phyloP scores from a whole-genome alignment of 2,113 vertebrate species.

The Paradoxurus hermaphroditus region DNA sequence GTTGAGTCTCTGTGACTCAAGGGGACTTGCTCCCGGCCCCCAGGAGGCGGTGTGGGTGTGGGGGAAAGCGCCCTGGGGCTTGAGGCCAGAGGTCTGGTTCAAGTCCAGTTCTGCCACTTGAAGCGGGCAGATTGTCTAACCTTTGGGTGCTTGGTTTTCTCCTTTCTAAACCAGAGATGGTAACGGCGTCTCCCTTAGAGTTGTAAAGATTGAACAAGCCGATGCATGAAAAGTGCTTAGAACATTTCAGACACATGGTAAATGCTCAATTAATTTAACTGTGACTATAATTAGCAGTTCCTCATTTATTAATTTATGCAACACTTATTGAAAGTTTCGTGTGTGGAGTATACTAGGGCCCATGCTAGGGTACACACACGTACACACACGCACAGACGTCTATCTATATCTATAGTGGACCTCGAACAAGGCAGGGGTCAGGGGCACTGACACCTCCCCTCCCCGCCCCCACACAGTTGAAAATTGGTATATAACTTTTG shows the following conservation, averaged over 20 bases:
- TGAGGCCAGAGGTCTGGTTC: not conserved
- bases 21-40: not conserved
- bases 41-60: not conserved
- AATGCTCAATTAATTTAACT: not conserved
- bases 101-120: not conserved
- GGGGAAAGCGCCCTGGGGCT: not conserved
- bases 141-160: not conserved
- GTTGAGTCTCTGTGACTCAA: not conserved
- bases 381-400: not conserved
- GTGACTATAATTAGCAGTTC: not conserved
- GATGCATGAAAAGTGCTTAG: not conserved
- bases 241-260: not conserved
- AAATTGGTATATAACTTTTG: not conserved
- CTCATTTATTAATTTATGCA: not conserved
- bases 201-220: not conserved
- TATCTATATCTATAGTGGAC: not conserved
- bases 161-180: not conserved
- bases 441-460: not conserved
- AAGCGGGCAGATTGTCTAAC: not conserved
- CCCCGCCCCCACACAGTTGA: not conserved
- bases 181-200: not conserved
- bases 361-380: not conserved
- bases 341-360: not conserved
- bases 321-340: not conserved
- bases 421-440: not conserved